A percentile compares a stretch with the other conserved stretches of the same genome.
These are phyloP conservation scores for Pteruthius melanotis DNA, from an alignment of 2,113 vertebrate species.

Conservation along the genomic window DNA sequence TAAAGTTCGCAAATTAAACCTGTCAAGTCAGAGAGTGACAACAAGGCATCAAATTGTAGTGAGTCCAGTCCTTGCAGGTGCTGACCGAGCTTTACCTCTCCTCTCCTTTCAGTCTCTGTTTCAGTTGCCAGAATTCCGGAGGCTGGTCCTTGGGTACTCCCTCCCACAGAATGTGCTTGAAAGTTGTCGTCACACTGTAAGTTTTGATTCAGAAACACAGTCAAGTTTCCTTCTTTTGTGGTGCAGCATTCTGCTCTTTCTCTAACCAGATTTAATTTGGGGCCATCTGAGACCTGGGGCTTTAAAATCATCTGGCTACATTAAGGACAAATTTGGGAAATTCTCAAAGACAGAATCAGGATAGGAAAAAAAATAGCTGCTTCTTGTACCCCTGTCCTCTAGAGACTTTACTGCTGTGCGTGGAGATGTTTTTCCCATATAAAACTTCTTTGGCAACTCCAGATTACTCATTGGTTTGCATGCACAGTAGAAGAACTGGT, in stretches of 20 bases:
- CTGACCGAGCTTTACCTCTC: neutral
- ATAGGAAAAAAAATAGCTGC: neutral
- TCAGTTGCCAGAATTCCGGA: constrained; percentile 90
- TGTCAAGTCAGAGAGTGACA: neutral
- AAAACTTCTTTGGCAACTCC: neutral
- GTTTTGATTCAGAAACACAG: neutral
- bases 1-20: neutral
- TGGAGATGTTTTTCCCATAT: neutral
- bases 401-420: fast-evolving
- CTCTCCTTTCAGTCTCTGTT: constrained; percentile 86
- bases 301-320: fast-evolving
- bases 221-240: neutral
- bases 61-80: neutral
- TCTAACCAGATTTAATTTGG: neutral
- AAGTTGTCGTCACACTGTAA: constrained; percentile 83
- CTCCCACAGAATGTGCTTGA: constrained; percentile 83
- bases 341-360: neutral
- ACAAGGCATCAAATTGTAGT: too few relatives aligned
- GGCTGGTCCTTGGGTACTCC: constrained; percentile 89
- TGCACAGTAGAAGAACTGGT: neutral
- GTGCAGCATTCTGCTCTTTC: neutral
- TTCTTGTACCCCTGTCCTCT: neutral
- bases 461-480: fast-evolving
- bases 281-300: too few relatives aligned
- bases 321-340: neutral